A percentile compares a stretch with the other conserved stretches of the same genome.
Evolutionary conservation across 2,113 vertebrate genomes (phyloP).

Genomic region (Rhinopomastus cyanomelas): DNA sequence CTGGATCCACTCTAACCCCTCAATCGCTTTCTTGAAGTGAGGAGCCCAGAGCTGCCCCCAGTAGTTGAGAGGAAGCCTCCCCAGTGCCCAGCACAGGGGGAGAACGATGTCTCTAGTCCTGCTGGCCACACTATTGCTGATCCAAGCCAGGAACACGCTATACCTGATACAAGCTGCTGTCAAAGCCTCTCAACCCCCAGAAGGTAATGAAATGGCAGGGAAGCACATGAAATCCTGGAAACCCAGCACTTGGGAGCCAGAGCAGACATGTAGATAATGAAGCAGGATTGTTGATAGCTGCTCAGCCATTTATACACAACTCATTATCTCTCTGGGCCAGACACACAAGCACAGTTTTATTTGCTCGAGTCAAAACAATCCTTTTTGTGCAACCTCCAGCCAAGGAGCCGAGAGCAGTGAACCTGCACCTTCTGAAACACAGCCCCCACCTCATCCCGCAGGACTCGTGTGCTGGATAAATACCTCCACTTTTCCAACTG

Average conservation of each 20-base stretch:
- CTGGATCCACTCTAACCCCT: too few species aligned
- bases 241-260: constrained; percentile 26
- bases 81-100: too few species aligned
- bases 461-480: not conserved
- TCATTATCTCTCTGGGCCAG: constrained; percentile 52
- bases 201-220: constrained; percentile 42
- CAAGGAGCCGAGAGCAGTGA: not conserved
- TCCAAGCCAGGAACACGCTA: too few species aligned
- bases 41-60: too few species aligned
- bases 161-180: not conserved
- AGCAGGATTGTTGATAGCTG: constrained; percentile 38
- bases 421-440: not conserved
- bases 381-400: not conserved
- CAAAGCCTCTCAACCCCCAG: not conserved
- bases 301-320: constrained; percentile 50
- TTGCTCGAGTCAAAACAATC: constrained; percentile 33
- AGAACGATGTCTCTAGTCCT: too few species aligned
- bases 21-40: too few species aligned
- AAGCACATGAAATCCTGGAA: constrained; percentile 47
- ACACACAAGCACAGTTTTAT: constrained; percentile 28
- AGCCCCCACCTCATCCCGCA: not conserved
- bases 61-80: too few species aligned
- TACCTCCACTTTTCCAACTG: constrained; percentile 11
- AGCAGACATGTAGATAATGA: constrained; percentile 63
- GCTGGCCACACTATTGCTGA: too few species aligned